Evolutionary conservation across 2,113 vertebrate genomes (phyloP).

Genomic region (Erinaceus europaeus): DNA sequence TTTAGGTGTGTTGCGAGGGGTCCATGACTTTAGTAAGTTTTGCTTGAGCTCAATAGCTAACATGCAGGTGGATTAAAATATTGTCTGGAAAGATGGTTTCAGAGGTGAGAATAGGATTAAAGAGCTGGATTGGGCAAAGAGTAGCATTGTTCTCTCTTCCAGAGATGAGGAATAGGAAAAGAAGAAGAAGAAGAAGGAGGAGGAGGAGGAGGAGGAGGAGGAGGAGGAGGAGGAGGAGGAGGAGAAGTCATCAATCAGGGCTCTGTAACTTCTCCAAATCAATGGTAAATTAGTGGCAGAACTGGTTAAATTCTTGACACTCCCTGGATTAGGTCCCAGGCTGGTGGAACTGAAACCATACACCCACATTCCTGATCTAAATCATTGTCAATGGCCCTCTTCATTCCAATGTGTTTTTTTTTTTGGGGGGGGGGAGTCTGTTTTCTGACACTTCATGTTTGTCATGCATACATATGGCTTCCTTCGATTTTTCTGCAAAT

Average conservation of each 20-base stretch:
- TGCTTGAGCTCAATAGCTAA: too few relatives aligned
- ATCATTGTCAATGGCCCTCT: conserved; percentile 32
- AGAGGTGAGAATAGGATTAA: too few relatives aligned
- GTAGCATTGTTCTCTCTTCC: neutral
- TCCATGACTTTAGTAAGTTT: too few relatives aligned
- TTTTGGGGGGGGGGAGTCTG: too few relatives aligned
- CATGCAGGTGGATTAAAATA: too few relatives aligned
- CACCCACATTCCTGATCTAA: neutral
- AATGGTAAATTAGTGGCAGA: neutral
- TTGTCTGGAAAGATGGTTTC: too few relatives aligned
- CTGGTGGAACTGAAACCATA: neutral
- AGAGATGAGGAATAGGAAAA: neutral
- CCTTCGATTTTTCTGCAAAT: conserved; percentile 73
- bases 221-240: too few relatives aligned
- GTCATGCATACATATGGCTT: conserved; percentile 70
- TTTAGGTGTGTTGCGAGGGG: too few relatives aligned
- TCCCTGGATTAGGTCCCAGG: neutral
- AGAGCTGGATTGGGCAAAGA: too few relatives aligned
- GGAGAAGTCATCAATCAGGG: neutral
- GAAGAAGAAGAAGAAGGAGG: too few relatives aligned
- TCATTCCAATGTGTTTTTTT: conserved; percentile 64
- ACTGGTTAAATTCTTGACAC: neutral
- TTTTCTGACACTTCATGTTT: conserved; percentile 68
- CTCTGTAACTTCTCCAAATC: neutral
- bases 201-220: too few relatives aligned